Base-by-base conservation (phyloP, 2,888 invertebrate species). In the Eulithis testata region DNA sequence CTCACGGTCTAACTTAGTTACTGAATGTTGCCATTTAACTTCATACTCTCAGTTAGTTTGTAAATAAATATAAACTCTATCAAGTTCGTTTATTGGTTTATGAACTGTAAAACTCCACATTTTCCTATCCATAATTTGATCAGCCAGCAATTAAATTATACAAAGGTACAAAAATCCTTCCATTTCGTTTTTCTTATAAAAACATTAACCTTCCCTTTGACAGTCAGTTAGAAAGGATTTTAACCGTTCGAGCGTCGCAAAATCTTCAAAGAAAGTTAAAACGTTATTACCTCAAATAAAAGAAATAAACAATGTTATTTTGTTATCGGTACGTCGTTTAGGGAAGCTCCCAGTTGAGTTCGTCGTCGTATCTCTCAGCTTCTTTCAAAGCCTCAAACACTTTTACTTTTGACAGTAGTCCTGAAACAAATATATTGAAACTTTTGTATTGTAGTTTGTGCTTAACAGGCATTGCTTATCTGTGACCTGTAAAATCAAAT, bases 261-360 rank as follows among this genome's bases (percentile, higher is more conserved):
- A 53, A 54, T 11, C 44, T 53, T 53, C 60, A 45, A 60, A 53
- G 61, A 56, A 56, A 62, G 40, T 60, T 49, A 54, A 60, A 56
- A 21, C 50, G 55, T 54, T 21, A 47, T 55, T 61, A 61, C 52
- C 52, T 47, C 37, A 5, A 27, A 55, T 62, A 56, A 49, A 50
- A 58, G 31, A 61, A 62, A 47, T 21, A 56, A 49, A 55, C 50
- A 55, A 31, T 50, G 11, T 61, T 49, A 31, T 61, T 55, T 61
- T 55, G 40, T 49, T 9, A 50, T 61, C 43, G 27, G 36, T 37
- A n/a, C 2, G 11, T 43, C 11, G 27, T 56, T 62, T 62, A 52
- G 3, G 95, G 95, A 68, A 95, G 88, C 75, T 95, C 95, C 96
- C 96, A 96, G 77, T 94, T 94, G 74, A 93, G 80, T 76, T 94